A percentile compares a stretch with the other conserved stretches of the same genome.
These are phyloP conservation scores for Brienomyrus longianalis DNA, from an alignment of 2,113 vertebrate species.

Conservation along the genomic window DNA sequence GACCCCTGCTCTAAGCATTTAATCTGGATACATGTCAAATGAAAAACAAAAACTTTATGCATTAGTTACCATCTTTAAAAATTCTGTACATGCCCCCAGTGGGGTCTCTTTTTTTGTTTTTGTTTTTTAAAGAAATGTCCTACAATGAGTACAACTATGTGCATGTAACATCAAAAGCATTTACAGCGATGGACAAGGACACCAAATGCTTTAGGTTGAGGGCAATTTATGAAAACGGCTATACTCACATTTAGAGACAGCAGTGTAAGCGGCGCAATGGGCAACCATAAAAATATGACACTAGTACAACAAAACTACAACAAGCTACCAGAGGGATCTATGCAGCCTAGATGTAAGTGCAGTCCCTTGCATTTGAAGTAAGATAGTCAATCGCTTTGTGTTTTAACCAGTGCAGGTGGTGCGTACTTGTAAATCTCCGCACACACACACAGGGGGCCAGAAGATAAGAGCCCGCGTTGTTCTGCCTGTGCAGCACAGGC, in stretches of 20 bases:
- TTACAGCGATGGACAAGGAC: neutral
- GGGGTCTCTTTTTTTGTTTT: too few species aligned
- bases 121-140: neutral
- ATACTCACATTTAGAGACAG: neutral
- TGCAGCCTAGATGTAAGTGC: neutral
- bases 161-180: neutral
- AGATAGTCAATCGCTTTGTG: neutral
- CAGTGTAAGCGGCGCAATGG: neutral
- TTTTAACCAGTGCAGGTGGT: slow-evolving; percentile 5
- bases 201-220: neutral
- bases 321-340: neutral
- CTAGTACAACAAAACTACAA: neutral
- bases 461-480: neutral
- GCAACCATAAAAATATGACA: neutral
- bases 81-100: neutral
- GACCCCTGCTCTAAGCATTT: neutral
- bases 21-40: neutral
- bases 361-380: neutral
- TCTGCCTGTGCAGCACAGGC: neutral
- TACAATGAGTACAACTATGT: neutral
- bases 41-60: neutral
- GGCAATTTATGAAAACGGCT: neutral
- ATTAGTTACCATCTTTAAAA: neutral
- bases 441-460: neutral
- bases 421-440: neutral